A percentile compares a stretch with the other conserved stretches of the same genome.
These are phyloP conservation scores for Dendrolimus houi DNA, from an alignment of 2,888 invertebrate genomes.

Conservation along the genomic window DNA sequence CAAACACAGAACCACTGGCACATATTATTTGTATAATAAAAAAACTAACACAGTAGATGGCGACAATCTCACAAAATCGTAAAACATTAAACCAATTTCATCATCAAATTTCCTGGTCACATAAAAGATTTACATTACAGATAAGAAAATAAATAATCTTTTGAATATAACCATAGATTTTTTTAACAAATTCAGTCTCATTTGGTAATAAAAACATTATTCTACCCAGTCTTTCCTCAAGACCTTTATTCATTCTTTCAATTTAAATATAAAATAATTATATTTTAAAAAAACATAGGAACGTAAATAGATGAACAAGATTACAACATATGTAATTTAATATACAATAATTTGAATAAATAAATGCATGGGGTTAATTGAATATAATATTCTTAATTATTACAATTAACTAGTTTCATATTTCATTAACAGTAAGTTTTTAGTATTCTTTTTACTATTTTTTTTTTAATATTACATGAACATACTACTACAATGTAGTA, in stretches of 20 bases:
- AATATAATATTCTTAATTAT: constrained; percentile 8
- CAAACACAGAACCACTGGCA: constrained; percentile 4
- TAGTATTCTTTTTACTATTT: too few species aligned
- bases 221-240: constrained; percentile 53
- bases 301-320: constrained; percentile 10
- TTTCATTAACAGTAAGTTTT: too few species aligned
- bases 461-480: too few species aligned
- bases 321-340: neutral
- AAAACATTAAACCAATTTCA: neutral
- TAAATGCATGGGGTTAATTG: constrained; percentile 36
- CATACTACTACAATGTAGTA: too few species aligned
- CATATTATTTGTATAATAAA: constrained; percentile 3
- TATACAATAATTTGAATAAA: constrained; percentile 21
- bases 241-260: constrained; percentile 30
- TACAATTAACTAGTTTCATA: too few species aligned
- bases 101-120: neutral
- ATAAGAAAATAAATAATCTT: constrained; percentile 62
- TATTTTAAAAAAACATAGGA: constrained; percentile 26
- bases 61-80: constrained; percentile 13
- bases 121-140: constrained; percentile 23
- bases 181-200: constrained; percentile 74
- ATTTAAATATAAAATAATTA: constrained; percentile 31
- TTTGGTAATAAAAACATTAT: constrained; percentile 52
- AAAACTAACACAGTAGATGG: constrained; percentile 14
- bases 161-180: constrained; percentile 36